A percentile compares a stretch with the other conserved stretches of the same genome.
These are phyloP conservation scores for Heliocidaris tuberculata DNA, from an alignment of 35 echinoderm and acorn worm species.

Conservation along the genomic window DNA sequence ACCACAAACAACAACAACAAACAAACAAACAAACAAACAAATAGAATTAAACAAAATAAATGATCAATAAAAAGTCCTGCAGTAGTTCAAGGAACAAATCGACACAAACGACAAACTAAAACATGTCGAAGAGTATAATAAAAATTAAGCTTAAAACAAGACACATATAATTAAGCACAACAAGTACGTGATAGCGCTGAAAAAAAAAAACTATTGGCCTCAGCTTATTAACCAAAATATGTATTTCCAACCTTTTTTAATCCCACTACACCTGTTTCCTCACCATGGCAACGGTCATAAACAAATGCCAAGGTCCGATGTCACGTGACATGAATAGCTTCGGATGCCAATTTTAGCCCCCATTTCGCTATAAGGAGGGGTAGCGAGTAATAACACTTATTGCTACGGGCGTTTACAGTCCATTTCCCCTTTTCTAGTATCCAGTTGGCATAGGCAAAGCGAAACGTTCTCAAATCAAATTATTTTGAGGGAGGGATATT, in stretches of 20 bases:
- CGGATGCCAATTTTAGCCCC: neutral
- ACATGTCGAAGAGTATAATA: neutral
- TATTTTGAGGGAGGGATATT: too few species aligned
- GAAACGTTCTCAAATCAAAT: too few species aligned
- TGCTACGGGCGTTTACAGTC: neutral
- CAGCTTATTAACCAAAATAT: neutral
- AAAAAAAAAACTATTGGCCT: neutral
- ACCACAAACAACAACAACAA: too few species aligned
- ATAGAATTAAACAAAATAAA: neutral
- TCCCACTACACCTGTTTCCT: neutral
- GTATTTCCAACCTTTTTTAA: constrained; percentile 1
- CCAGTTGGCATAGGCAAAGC: neutral
- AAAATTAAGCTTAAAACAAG: neutral
- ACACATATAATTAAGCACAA: neutral
- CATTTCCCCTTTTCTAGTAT: neutral
- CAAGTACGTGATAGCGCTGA: neutral
- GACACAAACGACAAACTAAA: neutral
- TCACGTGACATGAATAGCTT: neutral
- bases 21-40: neutral
- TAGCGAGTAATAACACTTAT: neutral
- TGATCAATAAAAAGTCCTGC: neutral
- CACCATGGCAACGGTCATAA: neutral
- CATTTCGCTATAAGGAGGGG: neutral
- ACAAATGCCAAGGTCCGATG: neutral
- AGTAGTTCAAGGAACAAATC: neutral